These are phyloP conservation scores for Heliconius ismenius DNA, from an alignment of 2,888 invertebrate species.

Conservation along the genomic window DNA sequence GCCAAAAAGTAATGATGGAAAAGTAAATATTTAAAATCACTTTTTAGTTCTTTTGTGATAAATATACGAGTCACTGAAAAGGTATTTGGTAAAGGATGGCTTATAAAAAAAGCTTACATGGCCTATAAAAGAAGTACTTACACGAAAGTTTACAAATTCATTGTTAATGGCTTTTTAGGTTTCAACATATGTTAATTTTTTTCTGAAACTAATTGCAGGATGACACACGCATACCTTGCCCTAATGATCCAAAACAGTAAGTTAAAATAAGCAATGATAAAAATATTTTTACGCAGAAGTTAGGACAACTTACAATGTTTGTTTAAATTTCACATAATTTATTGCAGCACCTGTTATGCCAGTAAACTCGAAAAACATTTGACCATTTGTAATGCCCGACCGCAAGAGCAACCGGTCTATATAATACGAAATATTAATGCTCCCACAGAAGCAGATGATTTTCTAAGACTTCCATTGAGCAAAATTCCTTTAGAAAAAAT, in stretches of 20 bases:
- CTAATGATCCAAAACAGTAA: constrained; percentile 88
- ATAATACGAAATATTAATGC: constrained; percentile 79
- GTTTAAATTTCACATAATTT: background rate
- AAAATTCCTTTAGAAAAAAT: constrained; percentile 59
- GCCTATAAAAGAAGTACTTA: too few relatives aligned
- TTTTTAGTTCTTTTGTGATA: background rate
- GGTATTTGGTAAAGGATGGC: background rate
- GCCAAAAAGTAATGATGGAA: constrained; percentile 53
- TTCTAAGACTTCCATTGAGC: constrained; percentile 56
- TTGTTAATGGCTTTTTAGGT: background rate
- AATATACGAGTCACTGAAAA: background rate
- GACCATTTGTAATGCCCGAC: constrained; percentile 87
- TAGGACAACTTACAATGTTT: background rate
- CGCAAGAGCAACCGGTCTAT: constrained; percentile 75
- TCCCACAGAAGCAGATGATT: constrained; percentile 50
- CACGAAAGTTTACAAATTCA: background rate
- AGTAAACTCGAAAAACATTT: constrained; percentile 86
- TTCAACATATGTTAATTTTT: background rate
- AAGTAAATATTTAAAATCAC: constrained; percentile 50
- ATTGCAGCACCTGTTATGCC: constrained; percentile 83
- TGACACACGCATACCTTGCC: constrained; percentile 84
- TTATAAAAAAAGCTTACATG: background rate
- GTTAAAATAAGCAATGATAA: constrained; percentile 51
- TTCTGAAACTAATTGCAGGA: constrained; percentile 55
- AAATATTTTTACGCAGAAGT: background rate